phyloP scores from a whole-genome alignment of 2,888 invertebrate genomes.

The Dryadula phaetusa region DNA sequence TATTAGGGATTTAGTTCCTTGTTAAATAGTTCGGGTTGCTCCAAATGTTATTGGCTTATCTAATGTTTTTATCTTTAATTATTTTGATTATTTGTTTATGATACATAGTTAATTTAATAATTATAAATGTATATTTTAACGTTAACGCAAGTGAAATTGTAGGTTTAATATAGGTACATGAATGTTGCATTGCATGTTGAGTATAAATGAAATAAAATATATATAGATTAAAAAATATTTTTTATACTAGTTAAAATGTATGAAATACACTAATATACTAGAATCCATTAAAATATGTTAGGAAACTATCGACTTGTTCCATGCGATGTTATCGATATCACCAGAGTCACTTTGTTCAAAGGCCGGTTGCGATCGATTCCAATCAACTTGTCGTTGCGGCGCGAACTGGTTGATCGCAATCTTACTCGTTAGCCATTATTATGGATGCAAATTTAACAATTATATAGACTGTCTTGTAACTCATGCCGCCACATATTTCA shows the following conservation, averaged over 20 bases:
- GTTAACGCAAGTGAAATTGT: too few species aligned
- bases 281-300: background rate
- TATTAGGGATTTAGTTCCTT: constrained; percentile 43
- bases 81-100: background rate
- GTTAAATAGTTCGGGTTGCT: constrained; percentile 54
- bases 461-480: constrained; percentile 60
- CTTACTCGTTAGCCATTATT: constrained; percentile 75
- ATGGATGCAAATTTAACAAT: constrained; percentile 79
- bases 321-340: constrained; percentile 30
- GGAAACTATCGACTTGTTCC: constrained; percentile 28
- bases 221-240: too few species aligned
- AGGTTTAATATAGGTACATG: too few species aligned
- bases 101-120: background rate
- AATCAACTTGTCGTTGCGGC: constrained; percentile 70
- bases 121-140: background rate
- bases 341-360: constrained; percentile 30
- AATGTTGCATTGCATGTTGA: too few species aligned
- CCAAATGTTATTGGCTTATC: constrained; percentile 40
- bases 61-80: constrained; percentile 20
- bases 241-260: too few species aligned
- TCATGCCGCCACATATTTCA: constrained; percentile 55
- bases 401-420: constrained; percentile 75
- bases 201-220: too few species aligned
- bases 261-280: background rate
- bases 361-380: constrained; percentile 44